Evolutionary conservation across 2,888 invertebrate species (phyloP).

Genomic region (Apodemia zela): DNA sequence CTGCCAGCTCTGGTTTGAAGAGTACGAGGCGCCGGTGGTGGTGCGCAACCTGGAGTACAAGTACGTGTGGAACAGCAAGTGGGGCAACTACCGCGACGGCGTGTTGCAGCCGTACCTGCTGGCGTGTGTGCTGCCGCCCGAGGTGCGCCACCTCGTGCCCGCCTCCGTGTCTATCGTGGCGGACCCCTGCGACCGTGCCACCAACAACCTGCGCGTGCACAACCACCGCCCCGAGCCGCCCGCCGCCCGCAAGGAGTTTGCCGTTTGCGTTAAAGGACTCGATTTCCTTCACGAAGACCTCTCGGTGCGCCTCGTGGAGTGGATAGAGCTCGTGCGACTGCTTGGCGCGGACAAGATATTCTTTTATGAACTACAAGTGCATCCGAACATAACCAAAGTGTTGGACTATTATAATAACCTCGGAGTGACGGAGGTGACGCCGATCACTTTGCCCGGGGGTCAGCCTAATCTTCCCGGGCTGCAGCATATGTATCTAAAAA

Average conservation of each 20-base stretch:
- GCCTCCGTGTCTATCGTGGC: conserved; percentile 93
- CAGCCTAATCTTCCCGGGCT: conserved; percentile 94
- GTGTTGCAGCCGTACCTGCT: conserved; percentile 95
- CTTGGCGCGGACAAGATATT: conserved; percentile 95
- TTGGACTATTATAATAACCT: conserved; percentile 83
- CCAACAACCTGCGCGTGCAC: conserved; percentile 91
- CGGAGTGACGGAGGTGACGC: conserved; percentile 87
- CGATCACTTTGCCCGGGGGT: conserved; percentile 91
- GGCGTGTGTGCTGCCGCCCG: conserved; percentile 91
- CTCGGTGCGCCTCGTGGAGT: conserved; percentile 93
- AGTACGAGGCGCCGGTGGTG: conserved; percentile 89
- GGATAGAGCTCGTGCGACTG: conserved; percentile 93
- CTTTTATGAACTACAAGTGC: conserved; percentile 94
- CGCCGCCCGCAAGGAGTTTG: conserved; percentile 87
- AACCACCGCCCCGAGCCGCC: conserved; percentile 83
- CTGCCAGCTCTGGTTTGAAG: conserved; percentile 95
- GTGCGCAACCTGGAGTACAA: conserved; percentile 93
- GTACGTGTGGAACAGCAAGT: conserved; percentile 96
- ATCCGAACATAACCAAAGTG: conserved; percentile 94
- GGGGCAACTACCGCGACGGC: conserved; percentile 95
- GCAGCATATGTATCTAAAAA: conserved; percentile 93
- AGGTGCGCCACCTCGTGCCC: conserved; percentile 86
- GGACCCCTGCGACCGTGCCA: conserved; percentile 90
- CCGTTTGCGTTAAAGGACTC: conserved; percentile 95
- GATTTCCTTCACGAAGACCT: conserved; percentile 96